Evolutionary conservation across 1,140 invertebrate genomes (phyloP), one percentile per base, ranked within the genome.

Genomic region (Diorhabda sublineata): DNA sequence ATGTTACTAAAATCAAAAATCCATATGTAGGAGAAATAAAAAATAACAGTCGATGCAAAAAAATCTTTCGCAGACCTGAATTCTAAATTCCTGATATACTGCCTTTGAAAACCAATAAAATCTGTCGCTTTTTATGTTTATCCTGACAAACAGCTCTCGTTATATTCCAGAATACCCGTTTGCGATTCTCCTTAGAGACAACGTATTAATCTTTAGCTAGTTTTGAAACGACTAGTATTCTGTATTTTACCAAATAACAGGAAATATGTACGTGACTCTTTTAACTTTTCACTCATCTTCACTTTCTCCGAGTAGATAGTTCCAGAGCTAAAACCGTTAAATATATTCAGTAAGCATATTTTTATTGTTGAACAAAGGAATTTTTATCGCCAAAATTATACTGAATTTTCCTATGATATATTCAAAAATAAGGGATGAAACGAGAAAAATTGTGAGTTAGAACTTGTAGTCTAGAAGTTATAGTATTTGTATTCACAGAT

Each of bases 161-260:
- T 52, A 52, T 52, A 6, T n/a, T 6, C 6, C 47, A 52, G n/a
- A 52, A 52, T 52, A n/a, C 47, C 47, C 47, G 6, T 52, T 52
- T 52, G 47, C 47, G 47, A 52, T 52, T 52, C 47, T 52, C 47
- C 47, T 52, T n/a, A n/a, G 47, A 52, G 47, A 52, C 47, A 52
- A 52, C n/a, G n/a, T 52, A 52, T 52, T 52, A 52, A 52, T 52
- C 47, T 52, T 52, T 52, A 52, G 47, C 47, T n/a, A 52, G 6
- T 52, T 52, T 52, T n/a, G 2, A n/a, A n/a, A 52, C n/a, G 47
- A 52, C 47, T 52, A n/a, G 6, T n/a, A 52, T 52, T n/a, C 47
- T 52, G 6, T 52, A 52, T 52, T 52, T 8, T 52, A n/a, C 47
- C 47, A 4, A 52, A 52, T 52, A 52, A 52, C 6, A 52, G n/a